Conservation (phyloP, 2,113 vertebrate genomes). For the Cyprichromis sp. region DNA sequence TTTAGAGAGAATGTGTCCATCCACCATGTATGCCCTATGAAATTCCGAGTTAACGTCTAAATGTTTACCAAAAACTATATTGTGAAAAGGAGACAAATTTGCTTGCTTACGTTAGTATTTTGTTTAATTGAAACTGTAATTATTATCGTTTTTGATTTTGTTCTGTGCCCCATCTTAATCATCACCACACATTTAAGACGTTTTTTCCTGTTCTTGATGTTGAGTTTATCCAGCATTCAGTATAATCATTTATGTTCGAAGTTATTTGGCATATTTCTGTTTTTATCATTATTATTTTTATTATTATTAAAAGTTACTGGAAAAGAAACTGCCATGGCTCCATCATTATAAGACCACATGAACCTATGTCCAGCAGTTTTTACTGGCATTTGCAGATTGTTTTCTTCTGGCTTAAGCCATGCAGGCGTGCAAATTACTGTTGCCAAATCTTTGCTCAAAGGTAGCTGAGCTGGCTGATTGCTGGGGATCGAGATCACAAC, state of each 20-base stretch:
- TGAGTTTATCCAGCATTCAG: background rate
- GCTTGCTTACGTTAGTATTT: accelerated
- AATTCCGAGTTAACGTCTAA: background rate
- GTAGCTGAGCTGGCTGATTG: background rate
- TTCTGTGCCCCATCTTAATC: background rate
- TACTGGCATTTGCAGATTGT: background rate
- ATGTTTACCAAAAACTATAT: background rate
- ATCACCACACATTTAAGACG: background rate
- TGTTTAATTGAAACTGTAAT: background rate
- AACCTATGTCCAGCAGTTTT: background rate
- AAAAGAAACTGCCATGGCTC: background rate
- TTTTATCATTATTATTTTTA: background rate
- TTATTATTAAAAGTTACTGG: background rate
- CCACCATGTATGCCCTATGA: background rate
- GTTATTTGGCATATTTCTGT: background rate
- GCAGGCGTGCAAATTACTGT: background rate
- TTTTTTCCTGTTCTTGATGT: background rate
- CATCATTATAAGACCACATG: background rate
- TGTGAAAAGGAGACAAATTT: background rate
- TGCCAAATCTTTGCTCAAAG: background rate
- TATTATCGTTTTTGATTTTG: background rate
- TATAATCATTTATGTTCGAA: background rate
- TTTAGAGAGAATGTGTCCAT: background rate
- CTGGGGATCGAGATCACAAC: accelerated
- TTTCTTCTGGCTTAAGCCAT: background rate